phyloP scores from a whole-genome alignment of 2,113 vertebrate species.

The Ifrita kowaldi region DNA sequence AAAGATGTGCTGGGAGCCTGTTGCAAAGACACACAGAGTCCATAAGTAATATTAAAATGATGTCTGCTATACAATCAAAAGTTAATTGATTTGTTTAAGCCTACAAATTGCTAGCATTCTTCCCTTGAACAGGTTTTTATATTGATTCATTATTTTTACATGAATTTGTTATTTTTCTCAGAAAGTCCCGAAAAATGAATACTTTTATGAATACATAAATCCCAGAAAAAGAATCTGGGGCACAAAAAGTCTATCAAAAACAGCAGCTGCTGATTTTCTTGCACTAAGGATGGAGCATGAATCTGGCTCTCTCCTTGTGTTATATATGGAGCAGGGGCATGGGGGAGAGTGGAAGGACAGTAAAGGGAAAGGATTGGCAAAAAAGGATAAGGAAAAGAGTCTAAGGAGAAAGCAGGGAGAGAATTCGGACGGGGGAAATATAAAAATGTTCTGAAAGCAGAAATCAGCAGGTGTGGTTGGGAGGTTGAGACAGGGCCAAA shows the following conservation, averaged over 20 bases:
- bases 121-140: not conserved
- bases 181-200: not conserved
- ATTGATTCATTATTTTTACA: not conserved
- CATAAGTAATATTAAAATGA: not conserved
- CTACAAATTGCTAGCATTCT: not conserved
- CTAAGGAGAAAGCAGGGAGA: not conserved
- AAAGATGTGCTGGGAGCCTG: not conserved
- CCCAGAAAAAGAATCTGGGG: not conserved
- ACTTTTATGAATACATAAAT: not conserved
- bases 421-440: not conserved
- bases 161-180: not conserved
- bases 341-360: not conserved
- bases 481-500: not conserved
- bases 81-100: not conserved
- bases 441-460: not conserved
- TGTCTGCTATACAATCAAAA: not conserved
- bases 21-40: not conserved
- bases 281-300: not conserved
- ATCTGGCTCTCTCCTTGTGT: accelerated
- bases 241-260: not conserved
- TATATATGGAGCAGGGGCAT: not conserved
- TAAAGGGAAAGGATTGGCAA: not conserved
- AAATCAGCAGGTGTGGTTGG: not conserved
- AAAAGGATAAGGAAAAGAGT: not conserved
- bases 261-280: not conserved